A percentile compares a stretch with the other conserved stretches of the same genome.
These are phyloP conservation scores for Anabas testudineus DNA, from an alignment of 2,797 vertebrate genomes.

Conservation along the genomic window DNA sequence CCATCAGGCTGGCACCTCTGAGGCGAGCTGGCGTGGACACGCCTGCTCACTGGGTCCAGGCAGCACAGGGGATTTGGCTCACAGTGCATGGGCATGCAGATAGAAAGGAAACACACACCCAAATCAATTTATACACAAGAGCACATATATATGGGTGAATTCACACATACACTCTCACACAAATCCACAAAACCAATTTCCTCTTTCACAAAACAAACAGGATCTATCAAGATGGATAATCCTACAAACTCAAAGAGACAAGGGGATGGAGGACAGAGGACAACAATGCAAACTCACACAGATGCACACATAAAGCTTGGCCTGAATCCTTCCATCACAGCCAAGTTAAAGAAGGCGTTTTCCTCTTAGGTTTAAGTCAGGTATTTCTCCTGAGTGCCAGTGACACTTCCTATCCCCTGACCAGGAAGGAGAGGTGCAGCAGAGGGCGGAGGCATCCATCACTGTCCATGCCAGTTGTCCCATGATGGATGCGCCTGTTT, in stretches of 20 bases:
- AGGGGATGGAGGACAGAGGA: slow-evolving; percentile 43
- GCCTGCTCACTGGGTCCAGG: slow-evolving; percentile 65
- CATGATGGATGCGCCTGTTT: slow-evolving; percentile 85
- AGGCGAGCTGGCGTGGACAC: slow-evolving; percentile 63
- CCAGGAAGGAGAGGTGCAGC: slow-evolving; percentile 62
- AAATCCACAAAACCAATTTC: slow-evolving; percentile 67
- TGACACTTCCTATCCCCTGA: slow-evolving; percentile 74
- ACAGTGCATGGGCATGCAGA: slow-evolving; percentile 55
- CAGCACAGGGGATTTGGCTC: slow-evolving; percentile 57
- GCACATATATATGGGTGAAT: slow-evolving; percentile 25
- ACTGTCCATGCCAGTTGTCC: slow-evolving; percentile 69
- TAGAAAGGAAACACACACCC: slow-evolving; percentile 47
- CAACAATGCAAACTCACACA: slow-evolving; percentile 31
- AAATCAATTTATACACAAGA: slow-evolving; percentile 57
- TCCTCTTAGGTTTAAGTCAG: slow-evolving; percentile 52
- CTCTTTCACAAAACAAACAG: slow-evolving; percentile 67
- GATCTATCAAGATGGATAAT: slow-evolving; percentile 68
- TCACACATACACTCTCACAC: slow-evolving; percentile 33
- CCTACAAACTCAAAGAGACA: slow-evolving; percentile 64
- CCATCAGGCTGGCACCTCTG: slow-evolving; percentile 80
- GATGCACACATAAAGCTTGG: slow-evolving; percentile 29
- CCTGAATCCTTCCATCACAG: slow-evolving; percentile 62
- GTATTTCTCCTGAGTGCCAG: slow-evolving; percentile 70
- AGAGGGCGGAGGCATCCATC: slow-evolving; percentile 77
- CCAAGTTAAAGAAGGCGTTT: slow-evolving; percentile 47